Evolutionary conservation across 2,797 vertebrate species (phyloP).

Genomic region (Sebastes hubbsi): DNA sequence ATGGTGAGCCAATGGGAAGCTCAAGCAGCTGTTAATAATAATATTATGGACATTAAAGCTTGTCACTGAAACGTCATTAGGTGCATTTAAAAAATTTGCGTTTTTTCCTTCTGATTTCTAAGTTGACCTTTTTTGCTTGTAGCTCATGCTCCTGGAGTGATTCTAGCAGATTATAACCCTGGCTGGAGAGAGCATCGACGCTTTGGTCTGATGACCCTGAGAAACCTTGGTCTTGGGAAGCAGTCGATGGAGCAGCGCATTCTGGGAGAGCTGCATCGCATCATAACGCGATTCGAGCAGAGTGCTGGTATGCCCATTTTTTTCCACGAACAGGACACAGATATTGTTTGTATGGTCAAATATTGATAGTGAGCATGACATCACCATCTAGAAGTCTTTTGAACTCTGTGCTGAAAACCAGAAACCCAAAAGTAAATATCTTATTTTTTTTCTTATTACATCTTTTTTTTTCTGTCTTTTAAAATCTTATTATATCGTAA

Average conservation of each 20-base stretch:
- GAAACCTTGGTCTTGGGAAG: constrained; percentile 74
- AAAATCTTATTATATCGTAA: not conserved
- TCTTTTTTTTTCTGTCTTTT: not conserved
- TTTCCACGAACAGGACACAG: not conserved
- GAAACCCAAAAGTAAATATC: not conserved
- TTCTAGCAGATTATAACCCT: constrained; percentile 52
- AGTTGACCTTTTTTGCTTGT: not conserved
- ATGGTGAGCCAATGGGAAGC: not conserved
- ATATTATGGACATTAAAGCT: not conserved
- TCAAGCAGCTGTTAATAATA: not conserved
- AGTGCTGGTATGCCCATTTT: not conserved
- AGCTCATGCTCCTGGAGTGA: constrained; percentile 39
- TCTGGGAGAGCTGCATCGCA: constrained; percentile 38
- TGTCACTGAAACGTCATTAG: not conserved
- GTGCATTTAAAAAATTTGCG: not conserved
- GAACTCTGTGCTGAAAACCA: not conserved
- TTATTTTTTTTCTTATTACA: too few relatives aligned
- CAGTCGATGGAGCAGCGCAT: constrained; percentile 73
- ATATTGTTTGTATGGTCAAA: not conserved
- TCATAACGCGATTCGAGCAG: constrained; percentile 48
- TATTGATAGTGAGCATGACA: not conserved
- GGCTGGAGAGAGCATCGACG: constrained; percentile 71
- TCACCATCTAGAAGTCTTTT: not conserved
- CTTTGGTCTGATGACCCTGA: constrained; percentile 71
- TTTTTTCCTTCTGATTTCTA: not conserved